These are phyloP conservation scores for Bubo blakistoni DNA, from an alignment of 2,113 vertebrate species.

Conservation along the genomic window DNA sequence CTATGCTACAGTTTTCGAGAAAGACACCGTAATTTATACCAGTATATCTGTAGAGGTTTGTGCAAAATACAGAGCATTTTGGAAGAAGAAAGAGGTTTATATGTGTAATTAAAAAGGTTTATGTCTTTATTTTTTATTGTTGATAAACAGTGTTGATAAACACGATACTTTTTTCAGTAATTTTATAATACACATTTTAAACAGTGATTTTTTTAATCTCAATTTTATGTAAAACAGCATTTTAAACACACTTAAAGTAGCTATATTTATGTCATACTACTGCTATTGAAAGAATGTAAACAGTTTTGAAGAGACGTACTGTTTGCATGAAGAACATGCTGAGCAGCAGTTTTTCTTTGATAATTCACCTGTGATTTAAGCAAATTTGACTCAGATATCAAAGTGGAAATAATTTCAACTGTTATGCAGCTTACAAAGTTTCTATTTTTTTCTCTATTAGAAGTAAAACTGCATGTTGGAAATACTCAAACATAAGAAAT, in stretches of 20 bases:
- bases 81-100: neutral
- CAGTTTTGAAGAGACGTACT: neutral
- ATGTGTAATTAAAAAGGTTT: neutral
- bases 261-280: neutral
- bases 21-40: slow-evolving; percentile 24
- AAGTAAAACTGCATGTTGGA: neutral
- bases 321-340: neutral
- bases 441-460: neutral
- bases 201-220: neutral
- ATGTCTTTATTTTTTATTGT: neutral
- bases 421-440: neutral
- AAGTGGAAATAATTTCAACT: neutral
- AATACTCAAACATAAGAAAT: neutral
- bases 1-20: slow-evolving; percentile 51
- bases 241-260: neutral
- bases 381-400: neutral
- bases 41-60: neutral
- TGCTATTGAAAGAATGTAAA: neutral
- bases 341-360: neutral
- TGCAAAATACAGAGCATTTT: slow-evolving; percentile 3
- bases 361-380: neutral
- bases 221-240: neutral
- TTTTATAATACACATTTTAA: neutral
- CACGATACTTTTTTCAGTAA: neutral
- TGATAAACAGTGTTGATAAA: neutral